Base-by-base conservation (phyloP, 2,113 vertebrate genomes). In the Onychostruthus taczanowskii region DNA sequence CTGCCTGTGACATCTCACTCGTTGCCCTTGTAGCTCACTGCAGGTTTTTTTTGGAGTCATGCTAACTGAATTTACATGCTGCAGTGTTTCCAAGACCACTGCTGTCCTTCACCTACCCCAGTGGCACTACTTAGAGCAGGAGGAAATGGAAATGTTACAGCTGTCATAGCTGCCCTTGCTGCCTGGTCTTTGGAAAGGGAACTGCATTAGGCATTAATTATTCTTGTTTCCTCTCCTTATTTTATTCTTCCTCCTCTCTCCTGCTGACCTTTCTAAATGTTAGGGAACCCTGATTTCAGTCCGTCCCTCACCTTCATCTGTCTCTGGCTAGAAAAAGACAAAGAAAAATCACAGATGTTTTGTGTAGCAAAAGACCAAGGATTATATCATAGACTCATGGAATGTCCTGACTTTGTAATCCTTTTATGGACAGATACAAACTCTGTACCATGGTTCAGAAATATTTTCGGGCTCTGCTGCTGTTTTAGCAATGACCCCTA, bases 81-180 rank as follows among this genome's bases (percentile, higher is more conserved):
- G 61, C 93, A 81, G 83, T 86, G 58, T 96, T 95, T 96, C 88
- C 90, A 94, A 91, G 85, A 93, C 95, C 95, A 92, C 90, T 96
- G 63, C 80, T 96, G 96, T 95, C 96, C 96, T 97, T 97, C 94
- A 87, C 76, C 81, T 93, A 86, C 95, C 89, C 94, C 79, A 79
- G 76, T 95, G 84, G 84, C 92, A 89, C 90, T 82, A 70, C 64
- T 86, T 59, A 91, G 81, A 96, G 76, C 68, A 90, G 88, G 85
- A 96, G 87, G 93, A 96, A 95, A 95, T 93, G 84, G 93, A 96
- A 96, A 97, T 97, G 95, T 89, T 96, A 92, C 82, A 91, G 89
- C 84, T 95, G 90, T 96, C 95, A 93, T 77, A 95, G 84, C 75
- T 96, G 95, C 81, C 96, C 91, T 95, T 97, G 95, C 72, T 94